Conservation (phyloP, 2,797 vertebrate species). For the Phyllotis vaccarum region DNA sequence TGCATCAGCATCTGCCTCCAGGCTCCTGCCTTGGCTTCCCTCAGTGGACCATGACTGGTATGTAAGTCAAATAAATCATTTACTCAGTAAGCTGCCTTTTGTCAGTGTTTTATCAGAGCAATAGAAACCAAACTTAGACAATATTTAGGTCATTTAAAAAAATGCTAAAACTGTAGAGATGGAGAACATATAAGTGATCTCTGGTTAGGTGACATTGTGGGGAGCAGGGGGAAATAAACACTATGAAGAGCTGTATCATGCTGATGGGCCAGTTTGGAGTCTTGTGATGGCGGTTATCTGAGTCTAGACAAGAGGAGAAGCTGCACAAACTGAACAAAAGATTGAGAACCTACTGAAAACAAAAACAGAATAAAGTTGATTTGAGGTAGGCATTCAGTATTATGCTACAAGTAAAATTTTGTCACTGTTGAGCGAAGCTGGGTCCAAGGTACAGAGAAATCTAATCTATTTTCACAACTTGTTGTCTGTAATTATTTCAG, state of each 20-base stretch:
- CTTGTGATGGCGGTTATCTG: neutral
- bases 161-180: neutral
- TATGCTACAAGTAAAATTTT: neutral
- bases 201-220: neutral
- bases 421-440: neutral
- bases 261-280: neutral
- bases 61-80: neutral
- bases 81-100: neutral
- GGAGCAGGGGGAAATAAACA: neutral
- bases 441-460: neutral
- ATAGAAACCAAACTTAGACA: neutral
- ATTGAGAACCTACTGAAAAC: slow-evolving; percentile 32
- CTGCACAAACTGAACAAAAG: neutral
- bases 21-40: neutral
- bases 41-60: neutral
- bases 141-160: slow-evolving; percentile 40
- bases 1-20: neutral
- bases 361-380: slow-evolving; percentile 26
- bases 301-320: neutral
- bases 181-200: neutral
- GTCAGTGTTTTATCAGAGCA: neutral
- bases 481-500: slow-evolving; percentile 40
- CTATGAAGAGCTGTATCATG: neutral
- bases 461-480: slow-evolving; percentile 19
- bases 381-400: slow-evolving; percentile 9